Evolutionary conservation across 2,888 invertebrate species (phyloP).

Genomic region (Spilosoma lubricipeda): DNA sequence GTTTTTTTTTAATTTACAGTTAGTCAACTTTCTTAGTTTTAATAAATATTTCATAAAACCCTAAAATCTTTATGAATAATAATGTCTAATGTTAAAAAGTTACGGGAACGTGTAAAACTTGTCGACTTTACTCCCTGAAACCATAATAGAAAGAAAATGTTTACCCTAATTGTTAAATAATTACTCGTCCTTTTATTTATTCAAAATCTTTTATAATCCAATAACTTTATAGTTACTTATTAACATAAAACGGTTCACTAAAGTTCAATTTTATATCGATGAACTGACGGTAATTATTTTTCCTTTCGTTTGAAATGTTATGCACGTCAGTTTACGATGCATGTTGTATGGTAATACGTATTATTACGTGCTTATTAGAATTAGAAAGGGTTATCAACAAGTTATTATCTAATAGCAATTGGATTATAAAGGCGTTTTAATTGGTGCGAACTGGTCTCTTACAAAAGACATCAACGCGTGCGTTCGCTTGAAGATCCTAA

Average conservation of each 20-base stretch:
- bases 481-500: background rate
- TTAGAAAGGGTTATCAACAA: constrained; percentile 25
- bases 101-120: background rate
- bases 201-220: too few species aligned
- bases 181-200: too few species aligned
- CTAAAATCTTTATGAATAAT: too few species aligned
- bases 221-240: background rate
- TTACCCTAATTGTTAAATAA: background rate
- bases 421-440: constrained; percentile 23
- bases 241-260: background rate
- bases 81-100: background rate
- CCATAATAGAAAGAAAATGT: too few species aligned
- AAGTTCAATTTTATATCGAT: constrained; percentile 18
- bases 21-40: background rate
- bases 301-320: constrained; percentile 40
- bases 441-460: constrained; percentile 33
- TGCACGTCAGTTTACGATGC: constrained; percentile 57
- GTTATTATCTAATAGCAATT: constrained; percentile 39
- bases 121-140: too few species aligned
- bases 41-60: too few species aligned
- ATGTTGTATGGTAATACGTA: constrained; percentile 48
- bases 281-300: constrained; percentile 20
- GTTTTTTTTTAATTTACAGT: background rate
- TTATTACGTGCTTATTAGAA: constrained; percentile 45
- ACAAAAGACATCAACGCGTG: constrained; percentile 70